Conservation (phyloP, 2,888 invertebrate species). For the Miltochrista miniata region DNA sequence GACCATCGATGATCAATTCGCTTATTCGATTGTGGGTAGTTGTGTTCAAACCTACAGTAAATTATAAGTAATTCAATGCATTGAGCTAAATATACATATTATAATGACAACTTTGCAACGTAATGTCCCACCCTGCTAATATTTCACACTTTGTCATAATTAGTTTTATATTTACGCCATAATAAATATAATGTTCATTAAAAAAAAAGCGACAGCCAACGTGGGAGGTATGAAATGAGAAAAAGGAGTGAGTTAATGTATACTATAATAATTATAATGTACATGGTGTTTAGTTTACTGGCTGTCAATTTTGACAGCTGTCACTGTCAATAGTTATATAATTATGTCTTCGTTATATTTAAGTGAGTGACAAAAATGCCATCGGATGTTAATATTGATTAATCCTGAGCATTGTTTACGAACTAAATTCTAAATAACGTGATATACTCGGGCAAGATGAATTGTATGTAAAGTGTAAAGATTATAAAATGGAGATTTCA, state of each 20-base stretch:
- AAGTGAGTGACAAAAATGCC: conserved; percentile 25
- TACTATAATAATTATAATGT: conserved; percentile 27
- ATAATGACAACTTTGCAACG: background rate
- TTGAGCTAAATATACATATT: background rate
- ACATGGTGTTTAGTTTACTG: conserved; percentile 28
- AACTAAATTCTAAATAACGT: conserved; percentile 41
- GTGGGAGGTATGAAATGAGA: background rate
- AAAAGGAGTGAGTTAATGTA: conserved; percentile 15
- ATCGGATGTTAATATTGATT: conserved; percentile 32
- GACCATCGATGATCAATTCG: too few relatives aligned
- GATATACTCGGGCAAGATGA: conserved; percentile 37
- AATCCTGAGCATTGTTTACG: conserved; percentile 46
- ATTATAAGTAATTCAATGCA: background rate
- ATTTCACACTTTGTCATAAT: conserved; percentile 13
- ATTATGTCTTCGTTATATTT: conserved; percentile 23
- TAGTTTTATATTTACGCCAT: conserved; percentile 42
- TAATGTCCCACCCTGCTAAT: conserved; percentile 5
- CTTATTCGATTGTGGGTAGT: too few relatives aligned
- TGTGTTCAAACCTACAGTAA: background rate
- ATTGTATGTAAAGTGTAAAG: conserved; percentile 17
- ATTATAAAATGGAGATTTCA: conserved; percentile 23
- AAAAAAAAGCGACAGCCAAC: conserved; percentile 10
- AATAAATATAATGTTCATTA: conserved; percentile 26
- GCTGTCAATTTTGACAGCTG: conserved; percentile 38
- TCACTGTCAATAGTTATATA: conserved; percentile 24